Percentiles rank a stretch among this genome's conserved stretches.
Evolutionary conservation across 2,797 vertebrate species (phyloP).

Genomic region (Macroramphosus scolopax): DNA sequence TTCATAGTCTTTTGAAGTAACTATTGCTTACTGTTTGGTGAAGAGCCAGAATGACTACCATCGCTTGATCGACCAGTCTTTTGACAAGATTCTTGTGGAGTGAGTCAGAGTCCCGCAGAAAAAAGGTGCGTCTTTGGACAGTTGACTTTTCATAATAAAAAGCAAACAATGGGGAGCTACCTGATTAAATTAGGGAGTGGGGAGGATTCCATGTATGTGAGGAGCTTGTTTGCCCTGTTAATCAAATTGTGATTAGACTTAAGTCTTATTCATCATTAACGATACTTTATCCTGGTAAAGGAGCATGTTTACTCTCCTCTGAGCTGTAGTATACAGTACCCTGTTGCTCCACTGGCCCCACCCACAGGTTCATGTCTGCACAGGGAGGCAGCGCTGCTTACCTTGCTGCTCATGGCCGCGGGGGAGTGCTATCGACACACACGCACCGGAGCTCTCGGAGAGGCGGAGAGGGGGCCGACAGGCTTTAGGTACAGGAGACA

Average conservation of each 20-base stretch:
- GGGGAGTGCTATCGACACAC: conserved; percentile 44
- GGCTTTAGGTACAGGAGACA: conserved; percentile 57
- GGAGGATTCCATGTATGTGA: neutral
- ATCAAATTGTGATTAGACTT: conserved; percentile 23
- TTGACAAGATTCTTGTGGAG: conserved; percentile 29
- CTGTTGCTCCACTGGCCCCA: conserved; percentile 32
- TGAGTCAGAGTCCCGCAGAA: too few species aligned
- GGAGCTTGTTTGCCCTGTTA: conserved; percentile 3
- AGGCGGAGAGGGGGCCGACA: conserved; percentile 25
- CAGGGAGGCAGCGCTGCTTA: conserved; percentile 77
- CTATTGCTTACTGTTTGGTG: too few species aligned
- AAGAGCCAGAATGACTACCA: conserved; percentile 13
- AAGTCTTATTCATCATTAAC: conserved; percentile 13
- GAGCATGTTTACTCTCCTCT: conserved; percentile 10
- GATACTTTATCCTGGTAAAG: conserved; percentile 4
- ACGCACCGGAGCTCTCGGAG: conserved; percentile 34
- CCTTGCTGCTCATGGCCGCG: conserved; percentile 69
- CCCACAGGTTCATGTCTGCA: conserved; percentile 63
- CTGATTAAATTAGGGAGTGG: conserved; percentile 59
- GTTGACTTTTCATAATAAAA: conserved; percentile 38
- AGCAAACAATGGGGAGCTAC: conserved; percentile 43
- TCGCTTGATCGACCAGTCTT: conserved; percentile 29
- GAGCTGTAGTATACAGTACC: conserved; percentile 11
- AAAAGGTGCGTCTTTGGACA: conserved; percentile 44
- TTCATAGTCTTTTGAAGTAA: too few species aligned